Evolutionary conservation across 2,797 vertebrate genomes (phyloP), one percentile per base, ranked within the genome.

Genomic region (Syngnathus rostellatus): DNA sequence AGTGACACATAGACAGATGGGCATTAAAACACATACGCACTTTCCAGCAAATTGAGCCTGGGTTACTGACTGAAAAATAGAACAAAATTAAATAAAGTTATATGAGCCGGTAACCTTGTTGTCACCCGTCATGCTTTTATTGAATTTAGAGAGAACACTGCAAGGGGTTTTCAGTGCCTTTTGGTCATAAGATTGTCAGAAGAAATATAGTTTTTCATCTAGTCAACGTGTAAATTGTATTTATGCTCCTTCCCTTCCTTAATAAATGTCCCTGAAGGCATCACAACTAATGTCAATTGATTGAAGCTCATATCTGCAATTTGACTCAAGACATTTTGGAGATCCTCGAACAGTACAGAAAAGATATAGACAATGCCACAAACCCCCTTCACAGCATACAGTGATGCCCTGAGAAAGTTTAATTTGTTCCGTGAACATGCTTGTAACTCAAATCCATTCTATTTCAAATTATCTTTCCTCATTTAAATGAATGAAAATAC

Each of bases 21-120:
- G 62, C 37, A 23, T 0, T 31, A 31, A 9, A 58, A 64, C 39
- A 17, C 41, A 62, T n/a, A 50, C 23, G 67, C 71, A 63, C 63
- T 75, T 78, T 54, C 69, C 55, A 62, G 61, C 70, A 74, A 38
- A 74, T 66, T 73, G 65, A 68, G 51, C 66, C 70, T 38, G 10
- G 71, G 51, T 73, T 63, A 63, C 21, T 14, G 66, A 50, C 53
- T 63, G 54, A 45, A 55, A 72, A 77, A 54, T 60, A 72, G 67
- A 66, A 63, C 53, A 65, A 68, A 81, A 86, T 74, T 67, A 45
- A 82, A 85, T 86, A 71, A 84, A 68, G 71, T 70, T 68, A 73
- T 70, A 71, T 73, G 46, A 77, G 75, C 61, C 43, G 46, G 62
- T 71, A 70, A 74, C 57, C 66, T 68, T 74, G 74, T 78, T 77